Evolutionary conservation across 37 sponge, comb jelly and placozoan genomes (phyloP).

Genomic region (Aphrocallistes beatrix): DNA sequence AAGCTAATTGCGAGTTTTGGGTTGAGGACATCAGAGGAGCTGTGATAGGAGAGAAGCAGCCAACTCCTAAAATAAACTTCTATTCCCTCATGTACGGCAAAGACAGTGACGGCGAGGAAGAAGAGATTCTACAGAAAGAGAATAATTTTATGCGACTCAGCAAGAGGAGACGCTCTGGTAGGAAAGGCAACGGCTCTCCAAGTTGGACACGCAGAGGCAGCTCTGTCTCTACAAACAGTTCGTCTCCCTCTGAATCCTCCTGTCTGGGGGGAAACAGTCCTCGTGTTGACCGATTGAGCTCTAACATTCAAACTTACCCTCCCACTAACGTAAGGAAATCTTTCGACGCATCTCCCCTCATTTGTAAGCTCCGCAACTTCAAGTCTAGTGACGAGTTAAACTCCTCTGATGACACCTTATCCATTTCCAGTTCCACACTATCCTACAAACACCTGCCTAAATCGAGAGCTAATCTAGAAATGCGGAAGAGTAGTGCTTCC

Average conservation of each 20-base stretch:
- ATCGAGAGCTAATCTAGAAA: not conserved
- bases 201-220: slow-evolving; percentile 1
- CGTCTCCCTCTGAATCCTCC: slow-evolving; percentile 1
- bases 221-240: not conserved
- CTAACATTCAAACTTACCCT: not conserved
- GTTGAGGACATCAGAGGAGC: slow-evolving; percentile 7
- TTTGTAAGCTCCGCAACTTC: not conserved
- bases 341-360: not conserved
- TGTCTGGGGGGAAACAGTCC: slow-evolving; percentile 14
- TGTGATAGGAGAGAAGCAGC: not conserved
- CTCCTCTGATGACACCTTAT: not conserved
- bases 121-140: slow-evolving; percentile 7
- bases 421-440: not conserved
- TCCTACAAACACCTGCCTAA: not conserved
- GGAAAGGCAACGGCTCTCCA: not conserved
- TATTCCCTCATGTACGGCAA: slow-evolving; percentile 14
- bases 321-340: not conserved
- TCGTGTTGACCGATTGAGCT: not conserved
- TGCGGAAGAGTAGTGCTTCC: not conserved
- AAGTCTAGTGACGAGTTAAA: not conserved
- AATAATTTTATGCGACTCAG: not conserved
- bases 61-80: slow-evolving; percentile 7
- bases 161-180: not conserved
- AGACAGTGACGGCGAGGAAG: not conserved
- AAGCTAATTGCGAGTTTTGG: slow-evolving; percentile 12